Base-by-base conservation (phyloP, 53 echinoderm and acorn worm genomes). In the Antedon mediterranea region DNA sequence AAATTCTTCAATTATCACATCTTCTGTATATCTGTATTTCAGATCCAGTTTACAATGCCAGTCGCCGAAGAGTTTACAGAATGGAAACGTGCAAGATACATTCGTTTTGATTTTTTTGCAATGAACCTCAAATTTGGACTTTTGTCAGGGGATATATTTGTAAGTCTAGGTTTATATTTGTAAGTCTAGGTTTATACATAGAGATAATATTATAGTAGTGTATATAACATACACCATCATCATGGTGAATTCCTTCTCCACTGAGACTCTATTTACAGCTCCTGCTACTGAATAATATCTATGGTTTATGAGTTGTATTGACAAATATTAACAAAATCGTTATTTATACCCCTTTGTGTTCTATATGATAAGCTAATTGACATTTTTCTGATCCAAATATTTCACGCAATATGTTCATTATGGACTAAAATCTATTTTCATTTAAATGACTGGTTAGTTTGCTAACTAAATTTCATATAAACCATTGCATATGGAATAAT, bases 191-290 rank as follows among this genome's bases (percentile, higher is more conserved):
- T 18, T 18, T 18, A 26, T 44, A 70, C 70, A 44, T 15, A 15
- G 15, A 18, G 70, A 15, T 44, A 13, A 75, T 43, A 28, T 30
- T 78, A 32, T 7, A 71, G 31, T 6, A n/a, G n/a, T n/a, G n/a
- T n/a, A n/a, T n/a, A n/a, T n/a, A n/a, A 76, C 94, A 93, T 31
- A 93, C 89, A 14, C 94, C 94, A 0, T 94, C 94, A 74, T 94
- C 94, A 70, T 75, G 28, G 78, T 79, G 86, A 28, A 75, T 73
- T 5, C 86, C 85, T 29, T 44, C 34, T n/a, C 79, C 73, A 82
- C 91, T 80, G 32, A 91, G 32, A 79, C 94, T 93, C 42, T 31
- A 33, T 80, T 84, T 30, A 72, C 0, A 2, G 74, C 80, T 23
- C 73, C 87, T 75, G 89, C 80, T 20, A 77, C 23, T 7, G 82